phyloP scores from a whole-genome alignment of 2,888 invertebrate species.

The Trichogramma dendrolimi region DNA sequence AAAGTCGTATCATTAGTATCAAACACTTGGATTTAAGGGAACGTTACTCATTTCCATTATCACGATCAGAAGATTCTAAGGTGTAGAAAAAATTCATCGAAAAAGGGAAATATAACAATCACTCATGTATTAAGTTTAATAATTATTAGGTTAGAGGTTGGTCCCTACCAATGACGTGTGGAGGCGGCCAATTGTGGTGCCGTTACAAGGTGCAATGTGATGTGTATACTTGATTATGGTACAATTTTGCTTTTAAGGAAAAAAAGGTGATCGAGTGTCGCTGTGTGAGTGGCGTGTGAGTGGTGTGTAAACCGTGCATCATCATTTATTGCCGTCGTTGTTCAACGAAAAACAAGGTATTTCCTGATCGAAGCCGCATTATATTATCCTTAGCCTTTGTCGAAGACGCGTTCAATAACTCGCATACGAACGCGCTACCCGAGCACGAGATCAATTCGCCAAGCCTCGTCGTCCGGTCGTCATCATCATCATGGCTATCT shows the following conservation, averaged over 20 bases:
- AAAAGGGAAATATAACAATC: too few relatives aligned
- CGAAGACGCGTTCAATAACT: background rate
- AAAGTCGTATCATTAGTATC: background rate
- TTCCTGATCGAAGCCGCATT: slow-evolving; percentile 39
- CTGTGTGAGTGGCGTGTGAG: slow-evolving; percentile 36
- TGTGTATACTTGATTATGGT: slow-evolving; percentile 34
- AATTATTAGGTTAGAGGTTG: slow-evolving; percentile 29
- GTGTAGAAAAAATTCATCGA: too few relatives aligned
- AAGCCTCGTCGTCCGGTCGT: background rate
- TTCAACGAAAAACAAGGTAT: slow-evolving; percentile 44
- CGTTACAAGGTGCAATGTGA: slow-evolving; percentile 34
- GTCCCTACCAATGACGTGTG: slow-evolving; percentile 43
- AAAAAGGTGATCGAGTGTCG: slow-evolving; percentile 27
- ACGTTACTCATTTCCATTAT: background rate
- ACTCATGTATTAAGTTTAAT: background rate
- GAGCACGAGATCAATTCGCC: background rate
- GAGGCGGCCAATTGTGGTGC: slow-evolving; percentile 40
- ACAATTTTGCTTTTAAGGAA: slow-evolving; percentile 25
- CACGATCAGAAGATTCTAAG: background rate
- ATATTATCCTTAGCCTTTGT: slow-evolving; percentile 11
- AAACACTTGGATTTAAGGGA: background rate
- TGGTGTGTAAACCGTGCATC: slow-evolving; percentile 30
- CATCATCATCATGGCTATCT: too few relatives aligned
- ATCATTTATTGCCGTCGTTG: slow-evolving; percentile 15
- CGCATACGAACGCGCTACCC: slow-evolving; percentile 10